Evolutionary conservation across 2,797 vertebrate genomes (phyloP).

Genomic region (Sebastes iracundus): DNA sequence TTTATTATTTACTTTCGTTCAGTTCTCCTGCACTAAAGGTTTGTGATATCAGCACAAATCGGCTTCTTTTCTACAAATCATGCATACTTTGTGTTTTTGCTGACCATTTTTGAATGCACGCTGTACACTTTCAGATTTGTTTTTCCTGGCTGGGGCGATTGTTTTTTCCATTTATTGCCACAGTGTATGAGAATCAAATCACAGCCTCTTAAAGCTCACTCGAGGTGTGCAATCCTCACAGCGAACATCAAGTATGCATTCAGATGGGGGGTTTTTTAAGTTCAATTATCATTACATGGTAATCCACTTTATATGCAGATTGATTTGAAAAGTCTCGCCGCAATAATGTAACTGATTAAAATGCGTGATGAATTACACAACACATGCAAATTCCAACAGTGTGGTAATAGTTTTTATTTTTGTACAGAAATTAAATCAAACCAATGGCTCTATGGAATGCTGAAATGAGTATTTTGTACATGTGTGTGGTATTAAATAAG

Average conservation of each 20-base stretch:
- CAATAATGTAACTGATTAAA: background rate
- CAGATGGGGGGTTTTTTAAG: background rate
- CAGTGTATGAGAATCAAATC: background rate
- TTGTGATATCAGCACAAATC: background rate
- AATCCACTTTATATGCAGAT: slow-evolving; percentile 2
- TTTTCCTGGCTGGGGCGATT: background rate
- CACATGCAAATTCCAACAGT: background rate
- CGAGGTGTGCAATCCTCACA: background rate
- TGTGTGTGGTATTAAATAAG: background rate
- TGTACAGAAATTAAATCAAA: background rate
- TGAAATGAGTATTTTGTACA: background rate
- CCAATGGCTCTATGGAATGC: background rate
- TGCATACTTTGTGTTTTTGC: background rate
- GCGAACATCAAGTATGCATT: background rate
- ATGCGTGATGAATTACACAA: background rate
- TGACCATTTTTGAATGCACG: background rate
- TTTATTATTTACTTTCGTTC: background rate
- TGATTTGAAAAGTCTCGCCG: background rate
- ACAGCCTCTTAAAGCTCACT: background rate
- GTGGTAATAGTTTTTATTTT: background rate
- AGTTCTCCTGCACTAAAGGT: background rate
- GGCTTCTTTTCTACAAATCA: background rate
- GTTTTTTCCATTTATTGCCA: background rate
- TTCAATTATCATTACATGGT: background rate
- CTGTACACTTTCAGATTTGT: background rate